Conservation (phyloP, 2,113 vertebrate species). For the Cromileptes altivelis region DNA sequence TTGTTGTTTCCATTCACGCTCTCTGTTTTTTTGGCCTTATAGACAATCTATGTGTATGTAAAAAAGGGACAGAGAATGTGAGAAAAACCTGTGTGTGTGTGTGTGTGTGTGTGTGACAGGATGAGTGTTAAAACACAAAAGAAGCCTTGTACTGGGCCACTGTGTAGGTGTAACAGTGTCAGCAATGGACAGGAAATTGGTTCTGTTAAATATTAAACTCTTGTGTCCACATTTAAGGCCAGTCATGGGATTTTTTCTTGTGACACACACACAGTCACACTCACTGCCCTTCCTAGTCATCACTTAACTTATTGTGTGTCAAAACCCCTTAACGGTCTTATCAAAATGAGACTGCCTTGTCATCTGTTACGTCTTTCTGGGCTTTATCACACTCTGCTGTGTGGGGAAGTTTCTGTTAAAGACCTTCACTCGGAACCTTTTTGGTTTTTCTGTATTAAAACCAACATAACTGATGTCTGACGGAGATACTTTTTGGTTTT, state of each 20-base stretch:
- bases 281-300: not conserved
- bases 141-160: slow-evolving; percentile 1
- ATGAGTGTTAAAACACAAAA: not conserved
- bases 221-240: not conserved
- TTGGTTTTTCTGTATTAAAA: not conserved
- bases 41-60: not conserved
- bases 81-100: not conserved
- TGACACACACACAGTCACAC: slow-evolving; percentile 5
- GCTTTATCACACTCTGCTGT: not conserved
- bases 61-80: not conserved
- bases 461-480: not conserved
- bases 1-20: slow-evolving; percentile 13
- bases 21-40: not conserved
- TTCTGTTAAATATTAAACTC: slow-evolving; percentile 56
- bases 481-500: not conserved
- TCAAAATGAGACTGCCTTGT: not conserved
- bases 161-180: not conserved
- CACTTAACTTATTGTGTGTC: not conserved
- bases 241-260: not conserved
- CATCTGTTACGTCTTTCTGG: not conserved
- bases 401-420: not conserved
- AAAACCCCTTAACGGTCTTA: not conserved
- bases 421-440: not conserved
- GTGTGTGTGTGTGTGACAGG: not conserved
- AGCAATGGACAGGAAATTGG: slow-evolving; percentile 13